Conservation (phyloP, 2,888 invertebrate species). For the Aphelenchoides bicaudatus region DNA sequence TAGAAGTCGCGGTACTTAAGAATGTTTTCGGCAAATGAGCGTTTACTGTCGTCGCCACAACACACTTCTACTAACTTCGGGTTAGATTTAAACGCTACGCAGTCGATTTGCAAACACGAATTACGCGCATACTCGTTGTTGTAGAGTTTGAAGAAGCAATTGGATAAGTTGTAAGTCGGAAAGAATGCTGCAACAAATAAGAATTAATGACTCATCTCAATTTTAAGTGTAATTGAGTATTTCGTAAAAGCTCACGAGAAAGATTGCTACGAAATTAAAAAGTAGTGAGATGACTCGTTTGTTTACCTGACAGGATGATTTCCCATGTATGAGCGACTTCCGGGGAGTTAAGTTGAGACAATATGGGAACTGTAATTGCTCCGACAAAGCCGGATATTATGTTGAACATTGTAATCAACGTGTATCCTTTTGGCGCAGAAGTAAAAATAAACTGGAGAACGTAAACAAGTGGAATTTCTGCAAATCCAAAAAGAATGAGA, state of each 20-base stretch:
- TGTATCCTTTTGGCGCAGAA: slow-evolving; percentile 54
- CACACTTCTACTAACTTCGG: slow-evolving; percentile 24
- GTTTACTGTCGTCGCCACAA: slow-evolving; percentile 33
- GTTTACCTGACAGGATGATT: slow-evolving; percentile 32
- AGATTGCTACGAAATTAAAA: too few species aligned
- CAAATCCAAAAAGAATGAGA: slow-evolving; percentile 46
- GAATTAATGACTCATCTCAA: too few species aligned
- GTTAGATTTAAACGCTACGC: slow-evolving; percentile 18
- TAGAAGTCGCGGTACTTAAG: slow-evolving; percentile 16
- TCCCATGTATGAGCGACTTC: slow-evolving; percentile 32
- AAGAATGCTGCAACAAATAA: too few species aligned
- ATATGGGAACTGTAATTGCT: slow-evolving; percentile 51
- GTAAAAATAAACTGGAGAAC: slow-evolving; percentile 49
- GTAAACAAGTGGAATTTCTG: slow-evolving; percentile 50
- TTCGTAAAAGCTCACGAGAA: too few species aligned
- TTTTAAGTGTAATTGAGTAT: too few species aligned
- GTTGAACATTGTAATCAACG: slow-evolving; percentile 50
- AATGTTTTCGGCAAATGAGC: too few species aligned
- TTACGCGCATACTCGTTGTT: slow-evolving; percentile 45
- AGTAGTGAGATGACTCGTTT: too few species aligned
- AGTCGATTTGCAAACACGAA: slow-evolving; percentile 42
- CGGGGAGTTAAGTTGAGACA: slow-evolving; percentile 36
- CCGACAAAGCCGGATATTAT: slow-evolving; percentile 51
- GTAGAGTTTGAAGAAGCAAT: slow-evolving; percentile 36
- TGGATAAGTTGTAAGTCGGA: slow-evolving; percentile 36